A percentile compares a stretch with the other conserved stretches of the same genome.
phyloP scores from a whole-genome alignment of 2,113 vertebrate species.

The Apus apus region DNA sequence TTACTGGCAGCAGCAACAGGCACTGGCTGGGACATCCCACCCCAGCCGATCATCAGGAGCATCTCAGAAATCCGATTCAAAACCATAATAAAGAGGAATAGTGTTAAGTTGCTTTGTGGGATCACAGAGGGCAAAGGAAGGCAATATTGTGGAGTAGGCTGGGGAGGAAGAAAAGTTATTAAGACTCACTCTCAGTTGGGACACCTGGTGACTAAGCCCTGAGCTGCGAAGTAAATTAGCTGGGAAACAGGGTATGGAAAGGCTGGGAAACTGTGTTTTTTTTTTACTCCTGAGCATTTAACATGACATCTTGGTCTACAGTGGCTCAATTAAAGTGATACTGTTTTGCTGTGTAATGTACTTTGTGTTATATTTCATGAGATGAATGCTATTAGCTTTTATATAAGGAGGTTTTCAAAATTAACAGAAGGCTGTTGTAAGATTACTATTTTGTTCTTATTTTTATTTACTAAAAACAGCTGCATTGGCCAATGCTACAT shows the following conservation, averaged over 20 bases:
- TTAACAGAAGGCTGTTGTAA: not conserved
- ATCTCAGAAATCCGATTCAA: not conserved
- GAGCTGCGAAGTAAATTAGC: not conserved
- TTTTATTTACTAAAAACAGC: constrained; percentile 13
- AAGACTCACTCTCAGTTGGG: not conserved
- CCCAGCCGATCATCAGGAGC: fast-evolving
- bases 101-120: not conserved
- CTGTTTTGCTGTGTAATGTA: not conserved
- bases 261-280: not conserved
- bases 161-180: not conserved
- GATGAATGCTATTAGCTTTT: constrained; percentile 17
- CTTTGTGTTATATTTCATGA: not conserved
- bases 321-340: not conserved
- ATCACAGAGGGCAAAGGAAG: not conserved
- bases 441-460: not conserved
- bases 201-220: not conserved
- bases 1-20: not conserved
- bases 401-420: not conserved
- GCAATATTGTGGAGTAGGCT: not conserved
- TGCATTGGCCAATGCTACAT: constrained; percentile 49
- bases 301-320: not conserved
- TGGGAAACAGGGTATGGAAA: not conserved
- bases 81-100: not conserved
- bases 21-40: not conserved
- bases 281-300: not conserved